Percentiles rank a stretch among this genome's conserved stretches.
Conservation (phyloP, 2,888 invertebrate species). For the Noctua janthe region DNA sequence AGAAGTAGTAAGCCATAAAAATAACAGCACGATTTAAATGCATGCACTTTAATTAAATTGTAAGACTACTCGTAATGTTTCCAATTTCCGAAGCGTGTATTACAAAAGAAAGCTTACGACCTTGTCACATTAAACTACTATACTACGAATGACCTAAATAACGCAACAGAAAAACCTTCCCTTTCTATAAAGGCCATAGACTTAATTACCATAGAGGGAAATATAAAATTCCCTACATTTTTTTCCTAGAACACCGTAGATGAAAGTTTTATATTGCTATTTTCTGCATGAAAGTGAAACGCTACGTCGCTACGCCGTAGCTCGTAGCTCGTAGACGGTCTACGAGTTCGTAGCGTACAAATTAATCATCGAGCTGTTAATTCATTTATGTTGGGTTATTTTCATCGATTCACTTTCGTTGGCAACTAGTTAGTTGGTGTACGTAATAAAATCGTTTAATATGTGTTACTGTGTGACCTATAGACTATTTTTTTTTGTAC, state of each 20-base stretch:
- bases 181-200: slow-evolving; percentile 24
- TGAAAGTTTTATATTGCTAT: slow-evolving; percentile 31
- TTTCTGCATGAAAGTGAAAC: slow-evolving; percentile 52
- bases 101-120: slow-evolving; percentile 42
- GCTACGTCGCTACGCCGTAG: slow-evolving; percentile 63
- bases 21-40: slow-evolving; percentile 23
- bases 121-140: slow-evolving; percentile 58
- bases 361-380: slow-evolving; percentile 63
- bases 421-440: slow-evolving; percentile 28
- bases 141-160: slow-evolving; percentile 54
- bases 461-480: slow-evolving; percentile 15
- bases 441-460: slow-evolving; percentile 39
- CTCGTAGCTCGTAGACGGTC: slow-evolving; percentile 65
- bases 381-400: slow-evolving; percentile 63
- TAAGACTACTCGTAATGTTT: slow-evolving; percentile 35
- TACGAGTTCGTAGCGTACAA: slow-evolving; percentile 70
- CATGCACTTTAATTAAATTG: slow-evolving; percentile 45
- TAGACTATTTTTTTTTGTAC: not conserved
- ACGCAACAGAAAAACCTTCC: slow-evolving; percentile 41
- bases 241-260: slow-evolving; percentile 10
- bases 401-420: slow-evolving; percentile 61
- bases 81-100: slow-evolving; percentile 47
- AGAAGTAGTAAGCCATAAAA: slow-evolving; percentile 8
- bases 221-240: slow-evolving; percentile 7
- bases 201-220: slow-evolving; percentile 28